These are phyloP conservation scores for Wiebesia pumilae DNA, from an alignment of 1,140 invertebrate genomes.

Conservation along the genomic window DNA sequence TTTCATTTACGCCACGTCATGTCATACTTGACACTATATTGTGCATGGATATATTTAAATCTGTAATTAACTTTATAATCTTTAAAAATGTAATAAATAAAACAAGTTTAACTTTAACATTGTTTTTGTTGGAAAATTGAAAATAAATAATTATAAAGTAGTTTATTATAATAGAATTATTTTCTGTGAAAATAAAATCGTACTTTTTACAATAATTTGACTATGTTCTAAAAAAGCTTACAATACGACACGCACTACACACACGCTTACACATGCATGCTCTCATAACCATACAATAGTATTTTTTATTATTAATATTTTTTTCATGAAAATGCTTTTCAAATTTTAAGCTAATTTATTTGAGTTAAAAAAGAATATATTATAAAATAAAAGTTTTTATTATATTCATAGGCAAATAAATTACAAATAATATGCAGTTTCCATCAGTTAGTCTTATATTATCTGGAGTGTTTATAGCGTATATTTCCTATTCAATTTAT, in stretches of 20 bases:
- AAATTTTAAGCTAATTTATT: too few relatives aligned
- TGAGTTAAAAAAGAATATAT: background rate
- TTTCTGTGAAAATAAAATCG: too few relatives aligned
- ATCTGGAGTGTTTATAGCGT: slow-evolving; percentile 80
- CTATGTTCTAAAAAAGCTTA: too few relatives aligned
- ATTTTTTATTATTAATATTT: too few relatives aligned
- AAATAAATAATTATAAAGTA: background rate
- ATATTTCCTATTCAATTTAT: slow-evolving; percentile 84
- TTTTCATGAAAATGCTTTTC: background rate
- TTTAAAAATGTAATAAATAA: background rate
- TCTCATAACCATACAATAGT: too few relatives aligned
- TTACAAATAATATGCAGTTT: slow-evolving; percentile 61
- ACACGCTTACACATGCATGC: too few relatives aligned
- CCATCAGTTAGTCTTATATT: slow-evolving; percentile 77
- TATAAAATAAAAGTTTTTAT: background rate
- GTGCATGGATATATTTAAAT: too few relatives aligned
- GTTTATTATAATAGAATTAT: too few relatives aligned
- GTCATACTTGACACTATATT: too few relatives aligned
- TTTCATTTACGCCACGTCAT: too few relatives aligned
- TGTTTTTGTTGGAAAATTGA: background rate
- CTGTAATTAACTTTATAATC: background rate
- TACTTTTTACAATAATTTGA: too few relatives aligned
- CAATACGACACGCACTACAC: too few relatives aligned
- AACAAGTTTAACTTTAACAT: background rate
- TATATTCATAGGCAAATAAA: background rate